These are phyloP conservation scores for Apodemus sylvaticus DNA, from an alignment of 2,113 vertebrate species.

Conservation along the genomic window DNA sequence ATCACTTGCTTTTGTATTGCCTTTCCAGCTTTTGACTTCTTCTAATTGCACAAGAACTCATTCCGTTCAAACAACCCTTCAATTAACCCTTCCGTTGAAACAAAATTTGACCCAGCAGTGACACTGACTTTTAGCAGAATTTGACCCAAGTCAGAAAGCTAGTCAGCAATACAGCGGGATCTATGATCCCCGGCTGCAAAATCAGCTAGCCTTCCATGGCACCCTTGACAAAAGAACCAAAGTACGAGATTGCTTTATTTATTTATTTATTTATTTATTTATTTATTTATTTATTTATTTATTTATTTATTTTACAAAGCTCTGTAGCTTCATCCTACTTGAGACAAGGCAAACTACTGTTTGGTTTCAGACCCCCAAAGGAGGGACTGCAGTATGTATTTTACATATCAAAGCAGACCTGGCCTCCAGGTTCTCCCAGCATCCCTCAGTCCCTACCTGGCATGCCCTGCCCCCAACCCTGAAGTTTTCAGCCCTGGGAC, in stretches of 20 bases:
- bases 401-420: no score
- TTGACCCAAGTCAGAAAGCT: conserved; percentile 19
- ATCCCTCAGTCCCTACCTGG: no score
- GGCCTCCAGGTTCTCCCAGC: no score
- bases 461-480: no score
- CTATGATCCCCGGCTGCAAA: background rate
- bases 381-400: no score
- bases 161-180: background rate
- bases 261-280: no score
- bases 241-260: background rate
- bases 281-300: no score
- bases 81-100: background rate
- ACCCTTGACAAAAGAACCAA: background rate
- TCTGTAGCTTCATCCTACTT: background rate
- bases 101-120: background rate
- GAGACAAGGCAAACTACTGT: background rate
- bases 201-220: background rate
- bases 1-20: background rate
- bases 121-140: background rate
- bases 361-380: no score
- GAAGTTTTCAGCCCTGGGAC: no score
- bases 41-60: background rate
- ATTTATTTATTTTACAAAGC: background rate
- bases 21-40: background rate
- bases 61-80: background rate